Evolutionary conservation across 2,113 vertebrate genomes (phyloP), one percentile per base, ranked within the genome.

Genomic region (Thamnaconus septentrionalis): DNA sequence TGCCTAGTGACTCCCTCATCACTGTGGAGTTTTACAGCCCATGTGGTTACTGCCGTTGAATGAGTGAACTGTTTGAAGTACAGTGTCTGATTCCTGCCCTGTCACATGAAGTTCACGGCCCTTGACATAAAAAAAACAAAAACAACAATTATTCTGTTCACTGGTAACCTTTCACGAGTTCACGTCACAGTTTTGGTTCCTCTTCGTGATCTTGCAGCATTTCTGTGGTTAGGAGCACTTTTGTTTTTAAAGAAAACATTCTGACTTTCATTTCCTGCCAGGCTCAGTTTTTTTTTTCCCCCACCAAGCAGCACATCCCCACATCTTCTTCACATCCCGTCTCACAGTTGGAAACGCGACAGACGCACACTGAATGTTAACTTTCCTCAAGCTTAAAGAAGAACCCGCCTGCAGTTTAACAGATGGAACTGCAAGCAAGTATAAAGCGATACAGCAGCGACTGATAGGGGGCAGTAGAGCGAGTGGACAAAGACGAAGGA

Each of bases 401-500:
- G n/a, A 7, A 7, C 6, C 7, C 4, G 42, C 5, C 41, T 8
- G 44, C 12, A 57, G 4, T 51, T 41, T 12, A 58, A 54, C 48
- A 43, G 2, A 42, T 3, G 39, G 49, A 60, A 54, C 5, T 52
- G 11, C 41, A 65, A 41, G 18, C 18, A 31, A 31, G 18, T 31
- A 31, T 31, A 31, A 31, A 31, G 18, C 18, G 18, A 31, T 31
- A 31, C 18, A 31, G 18, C 18, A 69, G 6, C 7, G 31, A 49
- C 59, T 62, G 43, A 51, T 3, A 53, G 66, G 58, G 61, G 64
- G 56, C 60, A 55, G 61, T 39, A 66, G 65, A 74, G 56, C 7
- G 41, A 46, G 54, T 55, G 11, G 18, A 31, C 18, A 31, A 31
- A 31, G 18, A 11, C 3, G 5, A 59, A 0, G 44, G 53, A 69